Evolutionary conservation across 2,797 vertebrate genomes (phyloP), one percentile per base, ranked within the genome.

Genomic region (Oreortyx pictus): DNA sequence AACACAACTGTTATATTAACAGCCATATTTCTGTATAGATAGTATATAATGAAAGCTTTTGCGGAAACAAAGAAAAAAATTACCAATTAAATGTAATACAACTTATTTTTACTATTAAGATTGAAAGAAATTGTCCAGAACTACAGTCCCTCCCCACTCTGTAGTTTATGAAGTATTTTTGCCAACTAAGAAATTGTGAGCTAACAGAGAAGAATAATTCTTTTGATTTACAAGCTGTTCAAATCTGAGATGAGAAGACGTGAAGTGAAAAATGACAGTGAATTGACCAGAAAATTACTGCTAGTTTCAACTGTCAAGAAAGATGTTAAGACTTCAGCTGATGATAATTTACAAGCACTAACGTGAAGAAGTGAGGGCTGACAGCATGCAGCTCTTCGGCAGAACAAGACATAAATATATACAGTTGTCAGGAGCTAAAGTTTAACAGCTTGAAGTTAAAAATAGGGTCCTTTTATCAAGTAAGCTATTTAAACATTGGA

Each of bases 201-300:
- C 29, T 73, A 67, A 59, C 31, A 44, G 35, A 86, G 67, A 56
- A 77, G 74, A 90, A 89, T 90, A 90, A 92, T 91, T 49, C 25
- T 75, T 90, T 78, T 67, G 65, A 82, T 90, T 88, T 91, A 54
- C 44, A 72, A 92, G 37, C 23, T 92, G 33, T 81, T 91, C 64
- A 88, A 62, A 81, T 19, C 14, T 82, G 54, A 77, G 29, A 33
- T 80, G 52, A 90, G 68, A 91, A 91, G 22, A 61, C 4, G 25
- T 20, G 41, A 23, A 46, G 19, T 74, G 89, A 92, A 71, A 81
- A 86, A 71, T 2, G 12, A 39, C 73, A 35, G 27, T 44, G 54
- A 85, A 77, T 82, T 87, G 92, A 82, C 54, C n/a, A 82, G 75
- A 80, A 92, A 91, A 82, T 80, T 89, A 74, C 29, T 74, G 27